Conservation (phyloP, 2,113 vertebrate genomes). For the Trematocara unimaculatum region DNA sequence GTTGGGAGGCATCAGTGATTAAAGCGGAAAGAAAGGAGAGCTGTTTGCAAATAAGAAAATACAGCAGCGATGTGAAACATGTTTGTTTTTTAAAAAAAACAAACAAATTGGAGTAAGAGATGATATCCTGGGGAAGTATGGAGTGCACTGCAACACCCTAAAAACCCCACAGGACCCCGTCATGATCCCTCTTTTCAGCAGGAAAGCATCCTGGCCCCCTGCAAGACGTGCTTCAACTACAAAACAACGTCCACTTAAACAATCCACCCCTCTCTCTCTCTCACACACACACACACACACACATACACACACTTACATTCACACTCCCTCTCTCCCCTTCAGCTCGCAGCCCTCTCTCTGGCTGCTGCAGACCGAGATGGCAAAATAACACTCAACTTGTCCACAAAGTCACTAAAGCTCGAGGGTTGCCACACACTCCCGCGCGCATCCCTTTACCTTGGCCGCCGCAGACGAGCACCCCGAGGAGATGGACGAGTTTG, state of each 20-base stretch:
- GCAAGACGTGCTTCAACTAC: slow-evolving; percentile 76
- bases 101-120: background rate
- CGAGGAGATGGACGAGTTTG: slow-evolving; percentile 65
- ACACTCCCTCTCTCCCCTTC: background rate
- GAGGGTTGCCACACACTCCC: background rate
- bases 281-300: background rate
- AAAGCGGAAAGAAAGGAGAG: background rate
- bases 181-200: slow-evolving; percentile 49
- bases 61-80: background rate
- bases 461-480: slow-evolving; percentile 71
- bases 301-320: background rate
- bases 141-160: background rate
- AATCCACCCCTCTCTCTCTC: slow-evolving; percentile 50
- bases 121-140: background rate
- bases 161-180: background rate
- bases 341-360: background rate
- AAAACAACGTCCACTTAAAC: slow-evolving; percentile 69
- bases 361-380: slow-evolving; percentile 24
- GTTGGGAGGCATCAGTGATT: background rate
- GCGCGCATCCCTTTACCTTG: slow-evolving; percentile 59
- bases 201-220: slow-evolving; percentile 43
- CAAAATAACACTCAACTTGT: slow-evolving; percentile 53
- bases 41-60: background rate
- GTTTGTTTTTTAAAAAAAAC: background rate
- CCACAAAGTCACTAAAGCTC: slow-evolving; percentile 46